phyloP scores from a whole-genome alignment of 2,888 invertebrate genomes.

The Gandaritis pyraliata region DNA sequence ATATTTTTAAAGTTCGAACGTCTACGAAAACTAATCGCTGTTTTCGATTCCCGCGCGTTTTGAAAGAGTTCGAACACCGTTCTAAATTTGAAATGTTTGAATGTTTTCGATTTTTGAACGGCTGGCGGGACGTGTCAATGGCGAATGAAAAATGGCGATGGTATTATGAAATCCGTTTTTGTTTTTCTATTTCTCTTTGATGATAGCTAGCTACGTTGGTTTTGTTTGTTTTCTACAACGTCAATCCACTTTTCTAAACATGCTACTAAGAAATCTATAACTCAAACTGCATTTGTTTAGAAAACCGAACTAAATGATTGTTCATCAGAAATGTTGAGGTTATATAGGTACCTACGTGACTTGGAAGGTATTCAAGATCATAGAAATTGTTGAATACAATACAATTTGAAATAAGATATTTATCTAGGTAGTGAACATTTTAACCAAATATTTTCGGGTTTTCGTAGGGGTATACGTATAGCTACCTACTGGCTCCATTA shows the following conservation, averaged over 20 bases:
- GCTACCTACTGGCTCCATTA: no score
- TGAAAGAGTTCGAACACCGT: constrained; percentile 77
- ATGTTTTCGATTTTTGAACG: constrained; percentile 79
- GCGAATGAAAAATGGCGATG: constrained; percentile 57
- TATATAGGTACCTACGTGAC: background rate
- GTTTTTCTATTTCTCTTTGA: constrained; percentile 47
- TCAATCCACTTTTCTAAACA: constrained; percentile 4
- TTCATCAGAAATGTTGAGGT: background rate
- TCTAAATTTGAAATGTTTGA: constrained; percentile 82
- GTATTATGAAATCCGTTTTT: constrained; percentile 63
- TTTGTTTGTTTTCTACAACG: constrained; percentile 38
- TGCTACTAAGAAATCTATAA: constrained; percentile 10
- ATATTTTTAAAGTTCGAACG: constrained; percentile 77
- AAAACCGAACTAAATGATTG: background rate
- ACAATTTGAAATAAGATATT: no score
- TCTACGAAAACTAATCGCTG: constrained; percentile 83
- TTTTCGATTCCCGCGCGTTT: constrained; percentile 81
- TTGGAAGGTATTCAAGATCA: no score
- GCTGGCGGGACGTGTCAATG: constrained; percentile 72
- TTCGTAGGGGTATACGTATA: no score
- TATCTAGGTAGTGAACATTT: no score
- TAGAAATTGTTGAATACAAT: no score
- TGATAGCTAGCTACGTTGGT: no score
- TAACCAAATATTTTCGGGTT: no score
- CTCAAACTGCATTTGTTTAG: background rate